Base-by-base conservation (phyloP, 2,888 invertebrate genomes). In the Parnassius orleans region DNA sequence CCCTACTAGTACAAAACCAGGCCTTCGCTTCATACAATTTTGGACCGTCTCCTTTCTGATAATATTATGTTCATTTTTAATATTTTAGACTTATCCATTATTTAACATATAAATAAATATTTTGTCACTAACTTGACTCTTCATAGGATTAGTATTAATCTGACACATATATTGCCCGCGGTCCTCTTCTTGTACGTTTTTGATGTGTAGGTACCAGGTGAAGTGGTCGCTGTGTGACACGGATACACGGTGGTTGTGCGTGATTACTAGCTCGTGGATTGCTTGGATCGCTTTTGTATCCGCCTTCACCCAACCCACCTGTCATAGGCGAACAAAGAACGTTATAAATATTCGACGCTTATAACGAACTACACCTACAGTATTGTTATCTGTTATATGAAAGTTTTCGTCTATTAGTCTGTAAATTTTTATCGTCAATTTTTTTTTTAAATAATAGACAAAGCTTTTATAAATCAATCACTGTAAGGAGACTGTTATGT, bases 101-200 rank as follows among this genome's bases (percentile, higher is more conserved):
- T 33, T 33, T 33, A 33, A 33, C 33, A 33, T 33, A 5, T 7
- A 33, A 33, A 50, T 15, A 3, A 50, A 15, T 14, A 19, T 52
- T 44, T 15, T 48, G 14, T 53, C 50, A 64, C 75, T 74, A 69
- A 97, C 95, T 93, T 96, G 96, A 85, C 95, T 95, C 76, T 95
- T 95, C 96, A 96, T 96, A 42, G 96, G 96, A 80, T 96, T 95
- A n/a, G 96, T 96, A 86, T 96, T 97, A 76, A 96, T 95, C 90
- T 96, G 96, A 83, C 96, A 96, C 96, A 96, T 96, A 90, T 96
- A 97, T 71, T 94, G 93, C 14, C 97, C 97, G 55, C 94, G 92
- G 79, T 97, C 97, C 76, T 96, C 95, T 77, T 95, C 95, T 76
- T 96, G 95, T 0, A 95, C 94, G 77, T 93, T 95, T 77, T 94